Evolutionary conservation across 2,888 invertebrate species (phyloP), one percentile per base, ranked within the genome.

Genomic region (Hydropsyche betteni): DNA sequence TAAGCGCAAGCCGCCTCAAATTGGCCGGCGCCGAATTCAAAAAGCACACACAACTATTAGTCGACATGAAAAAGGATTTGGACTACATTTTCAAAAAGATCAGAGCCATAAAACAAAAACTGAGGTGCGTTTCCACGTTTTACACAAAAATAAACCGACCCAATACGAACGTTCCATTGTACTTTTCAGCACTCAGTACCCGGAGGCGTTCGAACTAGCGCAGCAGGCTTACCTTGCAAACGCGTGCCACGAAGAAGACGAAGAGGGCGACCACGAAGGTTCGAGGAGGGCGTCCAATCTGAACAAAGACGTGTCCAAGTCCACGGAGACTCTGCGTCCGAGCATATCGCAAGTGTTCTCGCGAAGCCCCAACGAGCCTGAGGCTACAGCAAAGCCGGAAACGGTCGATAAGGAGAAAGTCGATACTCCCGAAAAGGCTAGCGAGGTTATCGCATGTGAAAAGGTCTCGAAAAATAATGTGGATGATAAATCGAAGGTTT

Each of bases 61-160:
- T 91, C 7, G 97, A 97, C 75, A 96, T 98, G 94, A 95, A 95
- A 82, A 96, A 95, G 82, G 99, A 99, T 84, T 86, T 99, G 75
- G 97, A 99, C 83, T 93, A 93, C 81, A 94, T 99, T 81, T 99
- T 98, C 82, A 94, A 95, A 82, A 94, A 97, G 83, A 95, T 99
- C 74, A 89, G 96, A 74, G 88, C 90, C 5, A 91, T 96, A 36
- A 96, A 94, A 83, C 90, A 90, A 55, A 96, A 96, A 83, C 83
- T 96, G 16, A 90, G 90, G 86, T 91, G 86, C 79, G 55, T 52
- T 52, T 52, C n/a, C 52, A n/a, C n/a, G n/a, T n/a, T 52, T 52
- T 52, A 52, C n/a, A 1, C 52, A 10, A 52, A 52, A 24, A 2
- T 2, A 2, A 24, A 24, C 24, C 24, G 24, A n/a, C 2, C 10